Conservation (phyloP, 2,797 vertebrate species). For the Labeo calbasu region DNA sequence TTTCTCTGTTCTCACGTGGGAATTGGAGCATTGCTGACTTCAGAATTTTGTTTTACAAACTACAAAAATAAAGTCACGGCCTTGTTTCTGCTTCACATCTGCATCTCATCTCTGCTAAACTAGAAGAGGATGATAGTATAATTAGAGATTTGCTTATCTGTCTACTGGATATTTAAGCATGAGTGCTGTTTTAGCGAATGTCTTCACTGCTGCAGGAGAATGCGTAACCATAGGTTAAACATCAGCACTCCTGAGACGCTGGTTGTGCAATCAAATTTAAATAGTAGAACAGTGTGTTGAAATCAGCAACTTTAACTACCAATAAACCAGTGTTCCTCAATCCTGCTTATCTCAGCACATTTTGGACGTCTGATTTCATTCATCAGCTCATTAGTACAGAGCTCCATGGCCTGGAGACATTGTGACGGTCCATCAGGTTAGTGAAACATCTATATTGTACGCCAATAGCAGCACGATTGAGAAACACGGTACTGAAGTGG, state of each 20-base stretch:
- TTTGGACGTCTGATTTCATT: conserved; percentile 12
- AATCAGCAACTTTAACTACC: not conserved
- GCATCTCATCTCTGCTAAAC: conserved; percentile 22
- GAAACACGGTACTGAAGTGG: not conserved
- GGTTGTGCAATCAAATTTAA: not conserved
- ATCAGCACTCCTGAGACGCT: not conserved
- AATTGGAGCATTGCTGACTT: conserved; percentile 63
- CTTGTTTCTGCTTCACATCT: conserved; percentile 63
- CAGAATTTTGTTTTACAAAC: conserved; percentile 54
- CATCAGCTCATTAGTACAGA: conserved; percentile 9
- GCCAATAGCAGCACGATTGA: not conserved
- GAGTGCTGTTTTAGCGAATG: not conserved
- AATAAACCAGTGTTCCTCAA: not conserved
- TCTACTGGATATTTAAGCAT: not conserved
- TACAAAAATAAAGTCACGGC: conserved; percentile 63
- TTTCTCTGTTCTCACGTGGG: conserved; percentile 61
- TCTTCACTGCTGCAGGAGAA: not conserved
- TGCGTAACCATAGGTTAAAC: not conserved
- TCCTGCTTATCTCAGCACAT: not conserved
- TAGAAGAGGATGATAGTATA: not conserved
- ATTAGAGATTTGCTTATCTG: not conserved
- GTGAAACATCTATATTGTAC: not conserved
- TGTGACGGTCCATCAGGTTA: not conserved
- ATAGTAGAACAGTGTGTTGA: not conserved
- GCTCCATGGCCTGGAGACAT: conserved; percentile 24